phyloP scores from a whole-genome alignment of 2,797 vertebrate genomes.

The Iguana delicatissima region DNA sequence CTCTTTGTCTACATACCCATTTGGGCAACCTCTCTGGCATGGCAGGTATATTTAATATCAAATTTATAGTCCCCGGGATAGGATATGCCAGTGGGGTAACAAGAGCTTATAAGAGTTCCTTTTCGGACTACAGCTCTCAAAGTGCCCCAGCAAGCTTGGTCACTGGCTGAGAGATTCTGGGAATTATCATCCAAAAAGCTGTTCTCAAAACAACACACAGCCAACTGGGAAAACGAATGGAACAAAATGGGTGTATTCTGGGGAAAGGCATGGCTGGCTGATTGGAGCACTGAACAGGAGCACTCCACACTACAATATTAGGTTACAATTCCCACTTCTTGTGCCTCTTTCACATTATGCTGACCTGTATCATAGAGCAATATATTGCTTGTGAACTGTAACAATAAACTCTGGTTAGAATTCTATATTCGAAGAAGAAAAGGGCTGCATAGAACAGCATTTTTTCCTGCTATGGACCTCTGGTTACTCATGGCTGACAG shows the following conservation, averaged over 20 bases:
- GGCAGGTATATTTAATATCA: too few relatives aligned
- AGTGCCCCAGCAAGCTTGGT: too few relatives aligned
- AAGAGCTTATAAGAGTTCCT: too few relatives aligned
- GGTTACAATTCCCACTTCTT: neutral
- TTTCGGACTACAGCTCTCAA: too few relatives aligned
- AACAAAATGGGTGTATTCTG: neutral
- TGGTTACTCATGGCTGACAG: constrained; percentile 57
- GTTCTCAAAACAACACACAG: too few relatives aligned
- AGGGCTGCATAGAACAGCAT: constrained; percentile 58
- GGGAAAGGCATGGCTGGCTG: neutral
- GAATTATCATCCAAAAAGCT: too few relatives aligned
- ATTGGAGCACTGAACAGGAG: neutral
- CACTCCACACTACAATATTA: neutral
- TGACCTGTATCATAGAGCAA: constrained; percentile 50
- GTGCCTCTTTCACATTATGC: constrained; percentile 64
- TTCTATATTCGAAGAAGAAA: constrained; percentile 60
- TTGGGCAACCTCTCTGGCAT: too few relatives aligned
- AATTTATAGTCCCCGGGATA: too few relatives aligned
- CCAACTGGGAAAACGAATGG: neutral
- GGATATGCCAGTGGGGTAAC: too few relatives aligned
- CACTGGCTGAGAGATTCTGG: too few relatives aligned
- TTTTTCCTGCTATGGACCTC: constrained; percentile 42
- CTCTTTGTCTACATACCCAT: too few relatives aligned
- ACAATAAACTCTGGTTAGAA: constrained; percentile 55
- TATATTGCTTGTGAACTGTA: constrained; percentile 61